A percentile compares a stretch with the other conserved stretches of the same genome.
Evolutionary conservation across 2,888 invertebrate species (phyloP).

Genomic region (Macrostomum cliftonense): DNA sequence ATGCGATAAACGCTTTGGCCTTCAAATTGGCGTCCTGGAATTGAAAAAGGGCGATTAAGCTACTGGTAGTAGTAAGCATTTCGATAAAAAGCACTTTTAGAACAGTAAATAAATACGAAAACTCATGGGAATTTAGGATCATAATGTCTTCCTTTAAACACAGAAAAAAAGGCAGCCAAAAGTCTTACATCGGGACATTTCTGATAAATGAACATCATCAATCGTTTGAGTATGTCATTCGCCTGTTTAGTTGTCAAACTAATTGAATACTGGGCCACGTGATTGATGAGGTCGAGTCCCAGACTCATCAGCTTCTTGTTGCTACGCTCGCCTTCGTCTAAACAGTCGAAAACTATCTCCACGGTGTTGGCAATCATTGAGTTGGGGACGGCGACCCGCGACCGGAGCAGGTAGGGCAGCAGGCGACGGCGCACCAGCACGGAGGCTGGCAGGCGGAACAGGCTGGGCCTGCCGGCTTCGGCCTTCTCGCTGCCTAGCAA

Average conservation of each 20-base stretch:
- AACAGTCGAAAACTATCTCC: not conserved
- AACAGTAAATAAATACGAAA: too few species aligned
- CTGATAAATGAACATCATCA: not conserved
- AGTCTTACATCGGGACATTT: slow-evolving; percentile 1
- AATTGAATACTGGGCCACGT: slow-evolving; percentile 60
- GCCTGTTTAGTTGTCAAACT: slow-evolving; percentile 62
- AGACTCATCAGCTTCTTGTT: too few species aligned
- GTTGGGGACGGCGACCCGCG: slow-evolving; percentile 27
- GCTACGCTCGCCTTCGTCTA: slow-evolving; percentile 44
- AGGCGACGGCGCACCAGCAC: slow-evolving; percentile 65
- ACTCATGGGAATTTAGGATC: too few species aligned
- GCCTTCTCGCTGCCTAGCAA: slow-evolving; percentile 2
- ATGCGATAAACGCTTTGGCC: slow-evolving; percentile 53
- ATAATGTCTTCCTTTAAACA: too few species aligned
- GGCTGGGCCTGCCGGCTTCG: not conserved
- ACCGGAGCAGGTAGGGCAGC: slow-evolving; percentile 56
- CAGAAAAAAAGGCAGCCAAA: too few species aligned
- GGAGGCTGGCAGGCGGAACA: slow-evolving; percentile 46
- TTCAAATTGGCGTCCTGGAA: slow-evolving; percentile 41
- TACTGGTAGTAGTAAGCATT: too few species aligned
- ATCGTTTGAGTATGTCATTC: not conserved
- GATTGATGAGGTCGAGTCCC: slow-evolving; percentile 49
- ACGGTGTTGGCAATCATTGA: not conserved
- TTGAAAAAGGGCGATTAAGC: not conserved
- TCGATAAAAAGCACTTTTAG: too few species aligned